Evolutionary conservation across 2,113 vertebrate genomes (phyloP).

Genomic region (Fulmarus glacialis): DNA sequence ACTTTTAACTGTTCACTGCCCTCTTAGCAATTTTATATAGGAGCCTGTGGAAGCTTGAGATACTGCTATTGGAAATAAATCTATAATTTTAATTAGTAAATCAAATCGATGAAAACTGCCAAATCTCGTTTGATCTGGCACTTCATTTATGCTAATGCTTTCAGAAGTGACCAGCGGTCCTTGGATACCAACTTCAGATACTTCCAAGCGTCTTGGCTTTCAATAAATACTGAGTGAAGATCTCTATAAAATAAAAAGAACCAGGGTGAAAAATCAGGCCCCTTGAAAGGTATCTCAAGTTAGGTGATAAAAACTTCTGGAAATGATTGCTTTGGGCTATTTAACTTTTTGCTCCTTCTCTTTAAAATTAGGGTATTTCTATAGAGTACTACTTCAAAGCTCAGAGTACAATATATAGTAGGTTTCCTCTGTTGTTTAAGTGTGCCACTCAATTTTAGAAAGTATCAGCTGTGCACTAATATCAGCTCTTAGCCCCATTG

Average conservation of each 20-base stretch:
- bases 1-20: neutral
- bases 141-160: neutral
- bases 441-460: neutral
- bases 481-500: neutral
- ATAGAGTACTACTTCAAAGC: neutral
- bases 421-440: neutral
- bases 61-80: neutral
- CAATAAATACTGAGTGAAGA: neutral
- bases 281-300: neutral
- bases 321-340: neutral
- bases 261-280: neutral
- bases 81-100: neutral
- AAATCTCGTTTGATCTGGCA: neutral
- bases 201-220: neutral
- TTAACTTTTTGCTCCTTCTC: neutral
- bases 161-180: neutral
- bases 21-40: neutral
- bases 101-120: neutral
- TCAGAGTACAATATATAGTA: neutral
- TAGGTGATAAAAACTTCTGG: neutral
- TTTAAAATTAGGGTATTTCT: neutral
- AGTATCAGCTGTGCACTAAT: neutral
- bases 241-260: neutral
- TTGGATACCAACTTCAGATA: neutral
- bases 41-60: neutral